Conservation (phyloP, 2,797 vertebrate genomes). For the Ctenochaetus hawaiiensis region DNA sequence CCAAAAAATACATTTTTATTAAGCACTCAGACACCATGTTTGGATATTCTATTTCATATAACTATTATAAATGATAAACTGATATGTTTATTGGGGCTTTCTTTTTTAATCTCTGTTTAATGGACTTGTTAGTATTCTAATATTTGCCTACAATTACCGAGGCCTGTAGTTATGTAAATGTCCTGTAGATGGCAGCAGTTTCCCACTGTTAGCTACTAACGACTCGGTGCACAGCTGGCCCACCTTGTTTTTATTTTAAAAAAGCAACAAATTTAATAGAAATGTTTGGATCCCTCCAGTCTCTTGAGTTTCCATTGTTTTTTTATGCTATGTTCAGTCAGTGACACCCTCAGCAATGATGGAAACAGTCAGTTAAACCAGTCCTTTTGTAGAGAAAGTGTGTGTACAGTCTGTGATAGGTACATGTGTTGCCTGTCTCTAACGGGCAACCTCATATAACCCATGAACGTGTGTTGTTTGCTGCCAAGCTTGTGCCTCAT, state of each 20-base stretch:
- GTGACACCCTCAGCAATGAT: not conserved
- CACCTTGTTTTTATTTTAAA: slow-evolving; percentile 43
- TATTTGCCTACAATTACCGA: slow-evolving; percentile 17
- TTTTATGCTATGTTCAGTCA: not conserved
- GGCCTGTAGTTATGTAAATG: slow-evolving; percentile 14
- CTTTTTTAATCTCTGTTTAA: not conserved
- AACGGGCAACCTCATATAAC: slow-evolving; percentile 12
- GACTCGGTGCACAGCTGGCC: slow-evolving; percentile 14
- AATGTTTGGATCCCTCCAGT: slow-evolving; percentile 7
- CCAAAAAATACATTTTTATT: not conserved
- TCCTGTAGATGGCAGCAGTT: slow-evolving; percentile 79
- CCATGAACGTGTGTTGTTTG: slow-evolving; percentile 20
- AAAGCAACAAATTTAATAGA: slow-evolving; percentile 22
- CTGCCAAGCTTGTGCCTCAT: slow-evolving; percentile 23
- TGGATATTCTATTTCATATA: not conserved
- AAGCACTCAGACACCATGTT: not conserved
- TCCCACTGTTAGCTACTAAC: slow-evolving; percentile 11
- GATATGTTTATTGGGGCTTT: not conserved
- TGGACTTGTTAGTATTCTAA: not conserved
- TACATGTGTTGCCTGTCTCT: slow-evolving; percentile 5
- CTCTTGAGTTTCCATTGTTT: slow-evolving; percentile 2
- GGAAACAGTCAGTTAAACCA: not conserved
- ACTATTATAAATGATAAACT: slow-evolving; percentile 2
- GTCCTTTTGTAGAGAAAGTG: not conserved
- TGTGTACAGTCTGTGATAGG: not conserved